Evolutionary conservation across 1,140 invertebrate genomes (phyloP).

Genomic region (Pissodes strobi): DNA sequence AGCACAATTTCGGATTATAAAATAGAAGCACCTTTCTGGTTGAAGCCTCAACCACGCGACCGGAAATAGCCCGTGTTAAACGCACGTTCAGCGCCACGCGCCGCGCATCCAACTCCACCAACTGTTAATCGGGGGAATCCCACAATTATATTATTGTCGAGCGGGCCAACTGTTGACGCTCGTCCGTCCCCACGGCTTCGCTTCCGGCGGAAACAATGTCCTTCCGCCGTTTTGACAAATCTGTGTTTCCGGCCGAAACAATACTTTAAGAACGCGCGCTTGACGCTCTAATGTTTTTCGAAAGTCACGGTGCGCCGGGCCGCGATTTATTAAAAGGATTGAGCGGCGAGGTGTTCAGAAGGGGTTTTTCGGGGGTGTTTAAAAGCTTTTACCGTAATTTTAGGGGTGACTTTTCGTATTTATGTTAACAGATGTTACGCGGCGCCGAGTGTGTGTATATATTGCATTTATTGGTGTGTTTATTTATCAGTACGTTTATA

Average conservation of each 20-base stretch:
- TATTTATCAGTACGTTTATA: too few relatives aligned
- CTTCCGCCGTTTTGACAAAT: conserved; percentile 35
- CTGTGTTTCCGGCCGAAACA: conserved; percentile 38
- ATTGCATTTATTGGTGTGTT: too few relatives aligned
- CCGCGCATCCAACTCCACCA: conserved; percentile 4
- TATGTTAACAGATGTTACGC: conserved; percentile 9
- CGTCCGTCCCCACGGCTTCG: conserved; percentile 9
- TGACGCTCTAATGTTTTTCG: conserved; percentile 16
- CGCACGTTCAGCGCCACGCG: conserved; percentile 9
- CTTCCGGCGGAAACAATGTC: conserved; percentile 37
- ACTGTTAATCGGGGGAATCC: conserved; percentile 26
- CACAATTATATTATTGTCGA: conserved; percentile 15
- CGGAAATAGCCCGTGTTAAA: conserved; percentile 17
- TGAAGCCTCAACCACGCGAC: too few relatives aligned
- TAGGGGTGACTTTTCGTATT: conserved; percentile 11
- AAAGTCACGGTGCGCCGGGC: conserved; percentile 2
- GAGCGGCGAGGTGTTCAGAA: neutral
- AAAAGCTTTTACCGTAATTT: conserved; percentile 20
- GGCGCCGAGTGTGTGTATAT: neutral
- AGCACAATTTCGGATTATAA: too few relatives aligned
- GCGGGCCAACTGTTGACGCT: conserved; percentile 41
- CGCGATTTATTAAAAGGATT: conserved; percentile 29
- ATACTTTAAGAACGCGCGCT: conserved; percentile 11
- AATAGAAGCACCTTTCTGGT: too few relatives aligned
- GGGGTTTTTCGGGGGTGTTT: conserved; percentile 4